Percentiles rank a stretch among this genome's conserved stretches.
Conservation (phyloP, 2,113 vertebrate species). For the rabbit (Oryctolagus cuniculus) region mOryCun1.1 NC_091434.1:27274001-27274500, state of each 20-base stretch:
- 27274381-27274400: background rate
- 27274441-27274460: slow-evolving; percentile 13
- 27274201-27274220: background rate
- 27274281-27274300: slow-evolving; percentile 57
- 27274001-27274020: background rate
- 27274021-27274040: background rate
- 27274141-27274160: slow-evolving; percentile 52
- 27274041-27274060: background rate
- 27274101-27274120: background rate
- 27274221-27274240: slow-evolving; percentile 14
- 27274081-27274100: background rate
- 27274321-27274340: slow-evolving; percentile 35
- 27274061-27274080: background rate
- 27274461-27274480: background rate
- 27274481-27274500: background rate
- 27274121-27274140: background rate
- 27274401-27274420: background rate
- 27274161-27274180: background rate
- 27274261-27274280: slow-evolving; percentile 8
- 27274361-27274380: slow-evolving; percentile 8
- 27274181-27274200: background rate
- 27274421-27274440: slow-evolving; percentile 20
- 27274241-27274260: slow-evolving; percentile 8
- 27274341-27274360: background rate
- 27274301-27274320: slow-evolving; percentile 47